These are phyloP conservation scores for Lasioglossum villosulum DNA, from an alignment of 2,888 invertebrate species.

Conservation along the genomic window DNA sequence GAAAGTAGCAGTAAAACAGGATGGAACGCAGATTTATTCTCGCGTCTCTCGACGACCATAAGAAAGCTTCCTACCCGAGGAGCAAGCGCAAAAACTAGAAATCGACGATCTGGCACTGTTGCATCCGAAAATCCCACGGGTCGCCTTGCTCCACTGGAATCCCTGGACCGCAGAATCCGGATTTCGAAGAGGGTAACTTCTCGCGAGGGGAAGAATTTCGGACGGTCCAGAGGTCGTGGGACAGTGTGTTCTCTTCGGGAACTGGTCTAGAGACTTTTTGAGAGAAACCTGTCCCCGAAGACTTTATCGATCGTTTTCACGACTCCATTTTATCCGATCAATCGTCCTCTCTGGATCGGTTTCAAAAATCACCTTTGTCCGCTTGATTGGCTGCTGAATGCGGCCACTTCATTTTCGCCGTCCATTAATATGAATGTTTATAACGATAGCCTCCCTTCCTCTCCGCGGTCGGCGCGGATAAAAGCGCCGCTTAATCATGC, in stretches of 20 bases:
- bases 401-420: slow-evolving; percentile 31
- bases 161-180: slow-evolving; percentile 73
- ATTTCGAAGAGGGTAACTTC: slow-evolving; percentile 70
- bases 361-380: neutral
- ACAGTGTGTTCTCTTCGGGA: slow-evolving; percentile 55
- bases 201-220: slow-evolving; percentile 56
- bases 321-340: slow-evolving; percentile 16
- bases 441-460: slow-evolving; percentile 16
- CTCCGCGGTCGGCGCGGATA: slow-evolving; percentile 25
- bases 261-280: slow-evolving; percentile 53
- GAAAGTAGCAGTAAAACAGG: neutral
- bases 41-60: neutral
- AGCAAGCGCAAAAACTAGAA: slow-evolving; percentile 50
- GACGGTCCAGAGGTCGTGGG: slow-evolving; percentile 68
- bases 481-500: slow-evolving; percentile 53
- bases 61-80: neutral
- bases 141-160: slow-evolving; percentile 53
- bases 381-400: slow-evolving; percentile 10
- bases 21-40: neutral
- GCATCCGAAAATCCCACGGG: slow-evolving; percentile 61
- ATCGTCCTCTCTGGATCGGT: neutral
- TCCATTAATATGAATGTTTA: slow-evolving; percentile 46
- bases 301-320: neutral
- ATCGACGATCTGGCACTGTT: slow-evolving; percentile 35
- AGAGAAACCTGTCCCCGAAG: neutral